Conservation (phyloP, 2,888 invertebrate genomes). For the Scelioninae gen. 2 region DNA sequence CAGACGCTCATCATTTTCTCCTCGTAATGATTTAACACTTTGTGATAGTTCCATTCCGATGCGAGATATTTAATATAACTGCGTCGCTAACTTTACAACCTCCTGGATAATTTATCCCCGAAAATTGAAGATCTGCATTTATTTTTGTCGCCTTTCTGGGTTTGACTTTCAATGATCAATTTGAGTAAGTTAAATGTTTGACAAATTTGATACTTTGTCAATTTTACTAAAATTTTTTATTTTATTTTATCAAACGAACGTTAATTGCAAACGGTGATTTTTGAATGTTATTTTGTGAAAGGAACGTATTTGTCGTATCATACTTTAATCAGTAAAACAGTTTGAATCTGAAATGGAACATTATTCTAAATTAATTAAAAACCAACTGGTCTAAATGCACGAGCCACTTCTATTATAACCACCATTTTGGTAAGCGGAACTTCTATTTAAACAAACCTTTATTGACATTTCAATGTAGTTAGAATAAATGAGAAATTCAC, state of each 20-base stretch:
- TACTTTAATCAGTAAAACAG: too few species aligned
- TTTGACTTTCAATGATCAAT: constrained; percentile 37
- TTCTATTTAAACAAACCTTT: constrained; percentile 41
- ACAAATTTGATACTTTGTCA: background rate
- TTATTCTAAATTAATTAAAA: constrained; percentile 20
- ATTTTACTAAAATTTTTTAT: too few species aligned
- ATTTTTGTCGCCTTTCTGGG: constrained; percentile 36
- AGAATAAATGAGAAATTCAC: too few species aligned
- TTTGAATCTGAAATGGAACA: background rate
- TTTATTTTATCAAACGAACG: too few species aligned
- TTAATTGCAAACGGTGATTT: too few species aligned
- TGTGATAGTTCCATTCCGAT: constrained; percentile 53
- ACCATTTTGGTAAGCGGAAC: constrained; percentile 22
- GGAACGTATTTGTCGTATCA: background rate
- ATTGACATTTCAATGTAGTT: constrained; percentile 42
- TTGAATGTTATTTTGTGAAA: background rate
- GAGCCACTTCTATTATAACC: constrained; percentile 26
- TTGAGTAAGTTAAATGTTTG: constrained; percentile 13
- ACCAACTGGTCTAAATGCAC: constrained; percentile 19
- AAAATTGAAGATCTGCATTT: constrained; percentile 29
- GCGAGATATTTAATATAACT: constrained; percentile 45
- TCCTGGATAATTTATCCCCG: constrained; percentile 10
- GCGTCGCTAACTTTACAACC: constrained; percentile 33
- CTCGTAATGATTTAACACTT: constrained; percentile 58
- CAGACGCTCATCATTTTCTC: constrained; percentile 59